These are phyloP conservation scores for Epizoanthus fatuus DNA, from an alignment of 92 coral and sea anemone species.

Conservation along the genomic window DNA sequence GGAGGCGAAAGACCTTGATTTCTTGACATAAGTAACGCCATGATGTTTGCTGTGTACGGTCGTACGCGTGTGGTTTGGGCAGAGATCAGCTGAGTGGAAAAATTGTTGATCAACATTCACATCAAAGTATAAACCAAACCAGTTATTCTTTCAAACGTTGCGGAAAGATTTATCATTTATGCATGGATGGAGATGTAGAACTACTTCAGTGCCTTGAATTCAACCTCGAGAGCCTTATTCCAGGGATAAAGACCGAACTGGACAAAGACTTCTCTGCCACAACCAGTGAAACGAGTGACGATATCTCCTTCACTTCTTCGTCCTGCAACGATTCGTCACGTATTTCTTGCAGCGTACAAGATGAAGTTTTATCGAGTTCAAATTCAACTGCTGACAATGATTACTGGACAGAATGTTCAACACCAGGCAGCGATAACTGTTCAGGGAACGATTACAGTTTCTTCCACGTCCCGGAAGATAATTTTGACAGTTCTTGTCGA, in stretches of 20 bases:
- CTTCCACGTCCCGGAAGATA: slow-evolving; percentile 9
- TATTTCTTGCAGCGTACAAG: slow-evolving; percentile 19
- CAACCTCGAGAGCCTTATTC: slow-evolving; percentile 42
- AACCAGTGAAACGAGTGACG: slow-evolving; percentile 15
- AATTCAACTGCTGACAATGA: slow-evolving; percentile 37
- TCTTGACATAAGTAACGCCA: neutral
- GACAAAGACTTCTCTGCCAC: slow-evolving; percentile 9
- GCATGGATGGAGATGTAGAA: slow-evolving; percentile 55
- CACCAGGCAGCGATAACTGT: slow-evolving; percentile 45
- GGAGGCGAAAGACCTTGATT: slow-evolving; percentile 16
- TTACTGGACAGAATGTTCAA: slow-evolving; percentile 40
- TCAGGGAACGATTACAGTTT: slow-evolving; percentile 37
- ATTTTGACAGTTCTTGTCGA: slow-evolving; percentile 15
- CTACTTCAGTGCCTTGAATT: slow-evolving; percentile 42
- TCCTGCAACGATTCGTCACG: slow-evolving; percentile 22
- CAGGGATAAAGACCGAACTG: slow-evolving; percentile 34
- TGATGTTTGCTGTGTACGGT: neutral
- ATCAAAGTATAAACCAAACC: neutral
- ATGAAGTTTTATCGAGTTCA: slow-evolving; percentile 12
- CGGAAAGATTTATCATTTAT: slow-evolving; percentile 46
- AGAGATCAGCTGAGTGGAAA: slow-evolving; percentile 34
- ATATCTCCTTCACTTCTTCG: slow-evolving; percentile 18
- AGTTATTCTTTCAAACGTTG: slow-evolving; percentile 11
- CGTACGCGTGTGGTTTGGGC: slow-evolving; percentile 26
- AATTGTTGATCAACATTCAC: neutral